phyloP scores from a whole-genome alignment of 2,797 vertebrate genomes.

The Paramormyrops hopkinsi region DNA sequence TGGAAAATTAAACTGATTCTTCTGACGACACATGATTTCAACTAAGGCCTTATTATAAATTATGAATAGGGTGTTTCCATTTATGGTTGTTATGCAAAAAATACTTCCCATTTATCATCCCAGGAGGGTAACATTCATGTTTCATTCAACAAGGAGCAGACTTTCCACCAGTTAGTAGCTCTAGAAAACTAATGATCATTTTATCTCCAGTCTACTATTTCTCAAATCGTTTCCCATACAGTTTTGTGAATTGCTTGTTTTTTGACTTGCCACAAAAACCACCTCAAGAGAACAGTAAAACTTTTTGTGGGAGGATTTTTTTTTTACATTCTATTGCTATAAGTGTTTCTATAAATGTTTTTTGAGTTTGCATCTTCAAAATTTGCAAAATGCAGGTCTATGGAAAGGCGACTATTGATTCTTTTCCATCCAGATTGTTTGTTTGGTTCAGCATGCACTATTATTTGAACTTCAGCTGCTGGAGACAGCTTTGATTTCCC shows the following conservation, averaged over 20 bases:
- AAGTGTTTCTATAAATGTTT: background rate
- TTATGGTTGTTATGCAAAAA: background rate
- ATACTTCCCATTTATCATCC: background rate
- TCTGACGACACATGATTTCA: background rate
- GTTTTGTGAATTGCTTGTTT: background rate
- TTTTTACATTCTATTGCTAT: background rate
- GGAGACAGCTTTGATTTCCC: background rate
- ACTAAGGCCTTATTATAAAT: background rate
- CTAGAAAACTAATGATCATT: background rate
- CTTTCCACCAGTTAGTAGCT: background rate
- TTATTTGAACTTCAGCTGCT: background rate
- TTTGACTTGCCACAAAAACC: background rate
- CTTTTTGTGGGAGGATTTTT: background rate
- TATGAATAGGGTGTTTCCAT: background rate
- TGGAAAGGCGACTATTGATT: background rate
- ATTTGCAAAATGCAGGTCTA: background rate
- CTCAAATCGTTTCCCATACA: background rate
- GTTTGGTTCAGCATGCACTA: background rate
- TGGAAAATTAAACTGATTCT: background rate
- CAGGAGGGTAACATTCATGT: background rate
- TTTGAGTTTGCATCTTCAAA: background rate
- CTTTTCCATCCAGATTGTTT: background rate
- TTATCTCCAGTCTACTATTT: background rate
- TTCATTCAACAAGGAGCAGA: background rate
- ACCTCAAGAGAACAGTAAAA: background rate